These are phyloP conservation scores for Uloborus diversus DNA, from an alignment of 1,140 invertebrate species.

Conservation along the genomic window DNA sequence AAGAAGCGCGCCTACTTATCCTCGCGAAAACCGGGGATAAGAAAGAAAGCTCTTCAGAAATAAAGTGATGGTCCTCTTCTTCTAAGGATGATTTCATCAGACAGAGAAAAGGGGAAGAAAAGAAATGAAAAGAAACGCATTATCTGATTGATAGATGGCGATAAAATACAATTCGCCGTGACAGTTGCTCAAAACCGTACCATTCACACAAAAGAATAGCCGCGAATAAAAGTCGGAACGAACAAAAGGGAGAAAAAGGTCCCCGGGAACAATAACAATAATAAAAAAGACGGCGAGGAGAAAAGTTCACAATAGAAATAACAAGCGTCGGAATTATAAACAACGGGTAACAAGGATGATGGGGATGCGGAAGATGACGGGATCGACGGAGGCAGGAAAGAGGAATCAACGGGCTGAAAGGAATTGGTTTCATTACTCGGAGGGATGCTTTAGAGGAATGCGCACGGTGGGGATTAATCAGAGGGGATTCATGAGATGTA, in stretches of 20 bases:
- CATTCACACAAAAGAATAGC: slow-evolving; percentile 17
- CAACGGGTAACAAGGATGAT: neutral
- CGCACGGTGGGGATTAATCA: neutral
- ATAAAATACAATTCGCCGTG: slow-evolving; percentile 51
- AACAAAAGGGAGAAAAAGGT: slow-evolving; percentile 19
- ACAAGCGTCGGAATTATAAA: slow-evolving; percentile 43
- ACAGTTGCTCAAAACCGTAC: slow-evolving; percentile 42
- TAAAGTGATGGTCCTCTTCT: slow-evolving; percentile 28
- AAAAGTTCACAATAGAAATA: slow-evolving; percentile 22
- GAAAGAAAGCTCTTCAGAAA: slow-evolving; percentile 12
- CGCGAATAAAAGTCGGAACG: slow-evolving; percentile 41
- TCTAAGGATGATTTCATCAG: slow-evolving; percentile 54
- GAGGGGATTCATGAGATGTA: neutral
- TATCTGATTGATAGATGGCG: slow-evolving; percentile 53
- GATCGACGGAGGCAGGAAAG: slow-evolving; percentile 1
- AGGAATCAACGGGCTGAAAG: slow-evolving; percentile 12
- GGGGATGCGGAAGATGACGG: neutral
- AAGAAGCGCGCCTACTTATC: no score
- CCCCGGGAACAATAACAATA: slow-evolving; percentile 14
- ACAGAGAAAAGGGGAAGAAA: neutral
- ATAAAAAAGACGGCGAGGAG: neutral
- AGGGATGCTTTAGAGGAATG: neutral
- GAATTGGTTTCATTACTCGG: slow-evolving; percentile 16
- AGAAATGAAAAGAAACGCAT: slow-evolving; percentile 28
- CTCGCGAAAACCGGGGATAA: neutral